Conservation (phyloP, 2,888 invertebrate genomes). For the Drosophila koepferae region DNA sequence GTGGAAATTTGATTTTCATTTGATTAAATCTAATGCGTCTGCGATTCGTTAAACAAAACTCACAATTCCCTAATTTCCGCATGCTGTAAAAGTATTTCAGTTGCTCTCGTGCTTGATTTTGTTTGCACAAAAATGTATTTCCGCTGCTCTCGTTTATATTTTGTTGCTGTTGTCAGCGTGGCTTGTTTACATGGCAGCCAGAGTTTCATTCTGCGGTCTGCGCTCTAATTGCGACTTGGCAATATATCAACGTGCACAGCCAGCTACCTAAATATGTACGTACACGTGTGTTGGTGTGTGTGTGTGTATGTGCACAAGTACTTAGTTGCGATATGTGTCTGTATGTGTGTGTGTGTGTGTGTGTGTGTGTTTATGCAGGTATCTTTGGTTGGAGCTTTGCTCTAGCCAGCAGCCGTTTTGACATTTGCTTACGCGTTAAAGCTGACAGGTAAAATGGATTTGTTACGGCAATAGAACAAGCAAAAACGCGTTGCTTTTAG, state of each 20-base stretch:
- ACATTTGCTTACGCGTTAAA: constrained; percentile 78
- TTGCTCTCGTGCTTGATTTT: constrained; percentile 57
- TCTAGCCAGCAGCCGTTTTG: constrained; percentile 55
- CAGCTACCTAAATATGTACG: constrained; percentile 6
- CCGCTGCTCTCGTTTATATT: constrained; percentile 17
- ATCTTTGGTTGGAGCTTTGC: constrained; percentile 28
- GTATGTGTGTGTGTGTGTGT: not conserved
- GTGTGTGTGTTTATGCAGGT: constrained; percentile 20
- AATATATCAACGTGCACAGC: constrained; percentile 59
- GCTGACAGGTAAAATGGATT: constrained; percentile 78
- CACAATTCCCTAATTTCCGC: constrained; percentile 24
- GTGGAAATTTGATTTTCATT: constrained; percentile 52
- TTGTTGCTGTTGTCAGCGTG: constrained; percentile 21
- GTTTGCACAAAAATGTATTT: constrained; percentile 68
- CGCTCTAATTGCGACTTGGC: constrained; percentile 74
- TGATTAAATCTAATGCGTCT: constrained; percentile 62
- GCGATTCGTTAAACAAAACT: constrained; percentile 29
- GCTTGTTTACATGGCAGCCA: constrained; percentile 59
- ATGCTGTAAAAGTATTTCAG: constrained; percentile 8
- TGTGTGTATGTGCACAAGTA: constrained; percentile 5
- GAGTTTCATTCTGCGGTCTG: constrained; percentile 66
- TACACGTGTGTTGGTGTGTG: not conserved
- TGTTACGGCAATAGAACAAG: constrained; percentile 71
- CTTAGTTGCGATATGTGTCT: constrained; percentile 13
- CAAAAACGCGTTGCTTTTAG: constrained; percentile 20